Conservation (phyloP, 2,888 invertebrate species). For the Cinara cedri region DNA sequence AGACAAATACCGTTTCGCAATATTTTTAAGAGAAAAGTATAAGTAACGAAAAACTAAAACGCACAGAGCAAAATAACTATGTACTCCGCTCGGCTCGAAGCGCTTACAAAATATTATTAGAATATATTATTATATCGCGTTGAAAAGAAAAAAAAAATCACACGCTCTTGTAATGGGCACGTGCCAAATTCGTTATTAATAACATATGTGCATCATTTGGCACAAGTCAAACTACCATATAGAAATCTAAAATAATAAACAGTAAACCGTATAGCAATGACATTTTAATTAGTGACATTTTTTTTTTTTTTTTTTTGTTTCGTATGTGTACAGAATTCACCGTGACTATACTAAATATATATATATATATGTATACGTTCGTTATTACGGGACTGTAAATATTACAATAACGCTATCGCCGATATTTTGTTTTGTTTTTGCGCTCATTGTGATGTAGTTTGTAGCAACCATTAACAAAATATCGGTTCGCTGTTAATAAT, state of each 20-base stretch:
- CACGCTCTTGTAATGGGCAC: conserved; percentile 38
- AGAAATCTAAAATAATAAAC: conserved; percentile 42
- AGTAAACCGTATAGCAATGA: conserved; percentile 22
- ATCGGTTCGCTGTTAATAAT: no score
- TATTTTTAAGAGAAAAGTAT: no score
- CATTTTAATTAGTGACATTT: conserved; percentile 32
- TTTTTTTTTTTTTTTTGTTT: conserved; percentile 11
- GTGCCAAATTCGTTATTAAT: conserved; percentile 50
- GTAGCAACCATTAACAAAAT: no score
- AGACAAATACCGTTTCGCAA: no score
- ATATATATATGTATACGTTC: no score
- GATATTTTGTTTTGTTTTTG: neutral
- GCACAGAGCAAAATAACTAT: no score
- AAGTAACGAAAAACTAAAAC: no score
- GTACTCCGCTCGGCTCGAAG: neutral
- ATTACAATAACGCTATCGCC: neutral
- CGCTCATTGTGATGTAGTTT: no score
- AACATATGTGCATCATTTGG: conserved; percentile 47
- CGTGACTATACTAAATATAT: no score
- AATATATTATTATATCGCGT: neutral
- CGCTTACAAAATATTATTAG: neutral
- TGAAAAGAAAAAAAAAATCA: conserved; percentile 13
- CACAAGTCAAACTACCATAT: conserved; percentile 38
- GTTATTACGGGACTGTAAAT: neutral
- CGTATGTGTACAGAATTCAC: neutral